Base-by-base conservation (phyloP, 2,113 vertebrate species). In the Nycticorax nycticorax region DNA sequence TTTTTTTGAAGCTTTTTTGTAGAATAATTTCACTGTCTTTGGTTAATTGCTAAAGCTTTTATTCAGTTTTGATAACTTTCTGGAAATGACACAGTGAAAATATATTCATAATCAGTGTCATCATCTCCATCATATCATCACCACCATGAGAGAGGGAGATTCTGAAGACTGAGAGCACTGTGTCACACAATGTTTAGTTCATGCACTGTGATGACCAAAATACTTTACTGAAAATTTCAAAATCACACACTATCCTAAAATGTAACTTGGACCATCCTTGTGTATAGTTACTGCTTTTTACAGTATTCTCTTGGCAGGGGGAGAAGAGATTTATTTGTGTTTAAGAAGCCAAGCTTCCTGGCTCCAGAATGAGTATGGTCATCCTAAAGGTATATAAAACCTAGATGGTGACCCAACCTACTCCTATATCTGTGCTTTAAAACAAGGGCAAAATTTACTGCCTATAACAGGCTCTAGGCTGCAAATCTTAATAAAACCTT, bases 31-130 rank as follows among this genome's bases (percentile, higher is more conserved):
- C 5, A 32, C 5, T 32, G 1, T 57, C 4, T 74, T 88, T 66
- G 3, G 4, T 45, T 32, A 79, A 48, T 43, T 74, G 57, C 19
- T 82, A 35, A 41, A 27, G 1, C 0, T 69, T 63, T 45, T 9
- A 5, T 52, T 77, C 22, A 1, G 6, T 74, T 90, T 72, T 63
- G 2, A 63, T 21, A 37, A 47, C 8, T 60, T 72, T 69, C 32
- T 53, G 26, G 14, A 64, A 78, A 93, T 30, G 21, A 55, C 3
- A 10, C 4, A 30, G 3, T 50, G 22, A 53, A 71, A 88, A 82
- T 3, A 0, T 16, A 53, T 39, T 74, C 6, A 8, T 78, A 6
- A 8, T 50, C 6, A 52, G 13, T 59, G 6, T 1, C 6, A 23
- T 47, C 10, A 67, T 32, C 16, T 77, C 20, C 10, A 57, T 57